Percentiles rank a stretch among this genome's conserved stretches.
Conservation (phyloP, 1,140 invertebrate species). For the Pararge aegeria region DNA sequence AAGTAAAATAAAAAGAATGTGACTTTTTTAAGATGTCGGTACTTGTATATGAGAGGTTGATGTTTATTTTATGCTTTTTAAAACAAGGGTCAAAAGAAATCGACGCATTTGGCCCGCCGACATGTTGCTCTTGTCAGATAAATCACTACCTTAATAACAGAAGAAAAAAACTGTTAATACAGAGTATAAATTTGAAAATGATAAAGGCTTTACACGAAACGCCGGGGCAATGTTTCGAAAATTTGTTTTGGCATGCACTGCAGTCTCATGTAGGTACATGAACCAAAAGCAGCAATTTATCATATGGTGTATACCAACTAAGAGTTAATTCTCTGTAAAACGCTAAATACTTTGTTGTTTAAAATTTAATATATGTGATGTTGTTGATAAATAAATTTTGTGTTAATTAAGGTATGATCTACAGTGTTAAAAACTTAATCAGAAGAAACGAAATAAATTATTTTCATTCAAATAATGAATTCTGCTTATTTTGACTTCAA, state of each 20-base stretch:
- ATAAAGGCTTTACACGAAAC: constrained; percentile 32
- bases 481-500: too few species aligned
- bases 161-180: constrained; percentile 42
- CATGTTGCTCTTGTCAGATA: constrained; percentile 58
- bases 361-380: too few species aligned
- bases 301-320: too few species aligned
- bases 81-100: constrained; percentile 63
- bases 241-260: constrained; percentile 21
- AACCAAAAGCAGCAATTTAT: background rate
- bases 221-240: constrained; percentile 14
- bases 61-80: constrained; percentile 68
- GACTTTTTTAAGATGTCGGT: constrained; percentile 46
- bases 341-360: too few species aligned
- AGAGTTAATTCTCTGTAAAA: too few species aligned
- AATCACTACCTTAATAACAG: constrained; percentile 66
- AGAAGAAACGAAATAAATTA: too few species aligned
- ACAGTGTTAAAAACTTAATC: too few species aligned
- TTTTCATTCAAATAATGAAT: too few species aligned
- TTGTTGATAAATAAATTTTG: too few species aligned
- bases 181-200: constrained; percentile 42
- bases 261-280: background rate
- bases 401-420: too few species aligned
- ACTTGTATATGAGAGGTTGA: constrained; percentile 45
- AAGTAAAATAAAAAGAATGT: constrained; percentile 42
- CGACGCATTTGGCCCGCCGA: constrained; percentile 59